Evolutionary conservation across 1,140 invertebrate genomes (phyloP).

Genomic region (Caenorhabditis briggsae): DNA sequence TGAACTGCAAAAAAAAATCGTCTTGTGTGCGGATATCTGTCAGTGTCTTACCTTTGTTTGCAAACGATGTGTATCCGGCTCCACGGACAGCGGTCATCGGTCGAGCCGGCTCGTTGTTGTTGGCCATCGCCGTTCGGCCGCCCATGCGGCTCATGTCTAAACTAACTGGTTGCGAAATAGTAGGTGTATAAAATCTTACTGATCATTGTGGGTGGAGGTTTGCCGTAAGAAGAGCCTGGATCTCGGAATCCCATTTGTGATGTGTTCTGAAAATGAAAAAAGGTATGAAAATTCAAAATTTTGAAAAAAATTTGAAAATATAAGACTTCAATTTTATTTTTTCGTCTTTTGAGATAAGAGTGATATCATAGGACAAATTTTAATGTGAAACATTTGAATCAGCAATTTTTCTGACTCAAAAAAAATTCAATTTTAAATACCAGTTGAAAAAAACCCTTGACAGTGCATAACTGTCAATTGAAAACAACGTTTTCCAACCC

Average conservation of each 20-base stretch:
- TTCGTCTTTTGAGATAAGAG: too few species aligned
- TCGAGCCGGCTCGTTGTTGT: slow-evolving; percentile 80
- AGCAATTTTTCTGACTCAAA: too few species aligned
- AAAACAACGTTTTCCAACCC: too few species aligned
- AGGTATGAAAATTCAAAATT: too few species aligned
- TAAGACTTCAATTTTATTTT: too few species aligned
- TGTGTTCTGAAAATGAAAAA: slow-evolving; percentile 22
- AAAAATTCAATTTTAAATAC: too few species aligned
- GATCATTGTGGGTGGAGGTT: slow-evolving; percentile 32
- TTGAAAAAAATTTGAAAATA: too few species aligned
- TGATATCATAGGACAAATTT: too few species aligned
- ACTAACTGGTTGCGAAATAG: not conserved
- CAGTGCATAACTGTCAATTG: too few species aligned
- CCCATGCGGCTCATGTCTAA: slow-evolving; percentile 30
- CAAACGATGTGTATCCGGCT: slow-evolving; percentile 89
- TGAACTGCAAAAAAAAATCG: slow-evolving; percentile 78
- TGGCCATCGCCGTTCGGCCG: slow-evolving; percentile 68
- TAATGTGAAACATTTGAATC: too few species aligned
- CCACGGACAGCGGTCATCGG: slow-evolving; percentile 96
- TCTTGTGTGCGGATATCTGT: slow-evolving; percentile 78
- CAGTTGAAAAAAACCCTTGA: too few species aligned
- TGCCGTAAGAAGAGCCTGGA: slow-evolving; percentile 1
- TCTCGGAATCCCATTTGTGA: slow-evolving; percentile 34
- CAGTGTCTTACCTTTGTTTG: slow-evolving; percentile 64
- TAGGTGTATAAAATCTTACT: not conserved